phyloP scores from a whole-genome alignment of 1,140 invertebrate genomes.

The Hestina assimilis region DNA sequence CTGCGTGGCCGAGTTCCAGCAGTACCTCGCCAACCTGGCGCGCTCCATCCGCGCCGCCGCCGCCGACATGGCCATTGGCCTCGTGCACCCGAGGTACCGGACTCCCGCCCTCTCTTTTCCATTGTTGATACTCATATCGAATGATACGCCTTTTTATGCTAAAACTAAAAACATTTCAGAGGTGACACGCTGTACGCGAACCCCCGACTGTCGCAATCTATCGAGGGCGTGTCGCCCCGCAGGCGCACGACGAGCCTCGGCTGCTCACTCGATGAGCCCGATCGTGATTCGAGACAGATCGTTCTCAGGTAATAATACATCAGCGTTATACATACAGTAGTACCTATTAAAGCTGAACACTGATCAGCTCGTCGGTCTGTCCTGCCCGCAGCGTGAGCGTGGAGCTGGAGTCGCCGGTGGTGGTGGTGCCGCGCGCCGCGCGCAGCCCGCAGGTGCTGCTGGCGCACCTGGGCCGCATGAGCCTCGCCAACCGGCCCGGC shows the following conservation, averaged over 20 bases:
- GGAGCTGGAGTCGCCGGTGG: constrained; percentile 92
- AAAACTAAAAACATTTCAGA: constrained; percentile 28
- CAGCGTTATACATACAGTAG: no score
- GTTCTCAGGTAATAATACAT: constrained; percentile 47
- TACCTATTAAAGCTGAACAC: no score
- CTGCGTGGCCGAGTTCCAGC: constrained; percentile 87
- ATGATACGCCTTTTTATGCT: no score
- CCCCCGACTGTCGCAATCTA: constrained; percentile 74
- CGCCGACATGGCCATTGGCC: constrained; percentile 94
- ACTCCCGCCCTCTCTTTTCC: background rate
- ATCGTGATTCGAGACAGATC: constrained; percentile 51
- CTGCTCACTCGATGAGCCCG: constrained; percentile 60
- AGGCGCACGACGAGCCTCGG: constrained; percentile 63
- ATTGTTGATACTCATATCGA: background rate
- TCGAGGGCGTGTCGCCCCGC: constrained; percentile 65
- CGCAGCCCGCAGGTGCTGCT: constrained; percentile 91
- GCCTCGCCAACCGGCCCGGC: constrained; percentile 78
- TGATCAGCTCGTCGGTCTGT: no score
- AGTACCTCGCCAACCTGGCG: constrained; percentile 85
- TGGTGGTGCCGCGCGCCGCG: constrained; percentile 90
- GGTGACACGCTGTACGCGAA: constrained; percentile 78
- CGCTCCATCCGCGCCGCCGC: constrained; percentile 92
- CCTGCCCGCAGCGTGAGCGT: constrained; percentile 83
- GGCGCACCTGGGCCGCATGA: constrained; percentile 95
- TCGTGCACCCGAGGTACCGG: constrained; percentile 85